Percentiles rank a stretch among this genome's conserved stretches.
Evolutionary conservation across 2,797 vertebrate species (phyloP).

Genomic region (Moxostoma hubbsi): DNA sequence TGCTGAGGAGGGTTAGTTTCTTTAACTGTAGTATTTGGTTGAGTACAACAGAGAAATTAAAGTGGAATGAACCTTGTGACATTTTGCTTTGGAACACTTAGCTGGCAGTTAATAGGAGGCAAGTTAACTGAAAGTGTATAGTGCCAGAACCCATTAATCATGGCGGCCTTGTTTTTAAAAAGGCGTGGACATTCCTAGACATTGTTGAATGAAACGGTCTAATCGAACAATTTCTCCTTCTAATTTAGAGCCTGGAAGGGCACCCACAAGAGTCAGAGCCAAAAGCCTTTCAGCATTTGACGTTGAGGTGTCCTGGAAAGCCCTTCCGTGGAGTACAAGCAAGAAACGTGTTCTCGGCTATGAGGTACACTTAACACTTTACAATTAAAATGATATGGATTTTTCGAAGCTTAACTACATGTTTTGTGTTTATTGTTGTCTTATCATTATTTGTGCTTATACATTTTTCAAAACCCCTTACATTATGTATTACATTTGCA

Average conservation of each 20-base stretch:
- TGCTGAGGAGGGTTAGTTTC: conserved; percentile 89
- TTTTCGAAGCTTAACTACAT: too few species aligned
- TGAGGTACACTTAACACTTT: conserved; percentile 80
- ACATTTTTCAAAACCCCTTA: too few species aligned
- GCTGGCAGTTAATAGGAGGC: conserved; percentile 40
- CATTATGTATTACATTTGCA: too few species aligned
- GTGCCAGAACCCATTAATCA: conserved; percentile 43
- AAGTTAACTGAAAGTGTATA: conserved; percentile 31
- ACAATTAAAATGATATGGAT: background rate
- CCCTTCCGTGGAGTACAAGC: conserved; percentile 84
- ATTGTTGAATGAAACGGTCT: conserved; percentile 16
- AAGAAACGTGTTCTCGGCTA: conserved; percentile 93
- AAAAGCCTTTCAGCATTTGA: conserved; percentile 93
- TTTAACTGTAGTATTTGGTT: background rate
- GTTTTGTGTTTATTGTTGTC: too few species aligned
- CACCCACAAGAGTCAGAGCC: conserved; percentile 85
- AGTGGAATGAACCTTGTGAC: conserved; percentile 27
- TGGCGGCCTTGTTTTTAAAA: conserved; percentile 11
- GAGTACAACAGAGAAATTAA: conserved; percentile 24
- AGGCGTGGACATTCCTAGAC: conserved; percentile 13
- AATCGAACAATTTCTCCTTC: conserved; percentile 59
- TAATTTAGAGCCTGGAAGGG: conserved; percentile 87
- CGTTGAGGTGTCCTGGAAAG: conserved; percentile 91
- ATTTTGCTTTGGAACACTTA: conserved; percentile 34
- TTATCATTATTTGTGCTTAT: too few species aligned